phyloP scores from a whole-genome alignment of 2,797 vertebrate species.

The Galagoides demidoff region DNA sequence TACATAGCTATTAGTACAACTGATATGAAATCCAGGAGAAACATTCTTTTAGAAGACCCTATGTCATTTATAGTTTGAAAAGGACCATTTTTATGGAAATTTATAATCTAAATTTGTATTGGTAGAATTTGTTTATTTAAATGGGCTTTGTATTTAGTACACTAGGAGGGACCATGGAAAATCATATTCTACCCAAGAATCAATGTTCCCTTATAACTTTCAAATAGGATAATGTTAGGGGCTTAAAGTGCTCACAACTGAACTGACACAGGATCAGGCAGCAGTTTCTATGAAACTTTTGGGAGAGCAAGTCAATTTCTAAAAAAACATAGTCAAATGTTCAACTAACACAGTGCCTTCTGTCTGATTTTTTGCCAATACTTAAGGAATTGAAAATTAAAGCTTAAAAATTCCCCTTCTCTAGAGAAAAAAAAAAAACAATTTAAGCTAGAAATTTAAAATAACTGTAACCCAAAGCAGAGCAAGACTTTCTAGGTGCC shows the following conservation, averaged over 20 bases:
- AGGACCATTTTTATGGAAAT: not conserved
- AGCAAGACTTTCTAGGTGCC: conserved; percentile 60
- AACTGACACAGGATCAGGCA: not conserved
- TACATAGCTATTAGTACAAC: conserved; percentile 17
- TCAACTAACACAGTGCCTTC: not conserved
- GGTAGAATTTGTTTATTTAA: conserved; percentile 33
- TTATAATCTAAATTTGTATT: conserved; percentile 44
- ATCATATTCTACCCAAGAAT: not conserved
- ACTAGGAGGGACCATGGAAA: not conserved
- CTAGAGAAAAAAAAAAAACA: rapidly evolving
- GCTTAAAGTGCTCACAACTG: not conserved
- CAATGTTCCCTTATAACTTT: not conserved
- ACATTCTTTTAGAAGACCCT: not conserved
- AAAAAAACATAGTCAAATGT: conserved; percentile 12
- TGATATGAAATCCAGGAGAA: conserved; percentile 18
- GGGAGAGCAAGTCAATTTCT: conserved; percentile 34
- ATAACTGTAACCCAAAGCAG: conserved; percentile 63
- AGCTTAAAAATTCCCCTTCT: conserved; percentile 46
- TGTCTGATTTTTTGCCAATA: not conserved
- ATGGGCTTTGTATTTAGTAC: not conserved
- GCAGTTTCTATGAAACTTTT: not conserved
- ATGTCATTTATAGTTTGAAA: conserved; percentile 50
- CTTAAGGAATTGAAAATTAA: not conserved
- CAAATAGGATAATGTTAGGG: not conserved
- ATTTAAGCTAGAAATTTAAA: conserved; percentile 38